These are phyloP conservation scores for Biston betularia DNA, from an alignment of 2,888 invertebrate genomes.

Conservation along the genomic window DNA sequence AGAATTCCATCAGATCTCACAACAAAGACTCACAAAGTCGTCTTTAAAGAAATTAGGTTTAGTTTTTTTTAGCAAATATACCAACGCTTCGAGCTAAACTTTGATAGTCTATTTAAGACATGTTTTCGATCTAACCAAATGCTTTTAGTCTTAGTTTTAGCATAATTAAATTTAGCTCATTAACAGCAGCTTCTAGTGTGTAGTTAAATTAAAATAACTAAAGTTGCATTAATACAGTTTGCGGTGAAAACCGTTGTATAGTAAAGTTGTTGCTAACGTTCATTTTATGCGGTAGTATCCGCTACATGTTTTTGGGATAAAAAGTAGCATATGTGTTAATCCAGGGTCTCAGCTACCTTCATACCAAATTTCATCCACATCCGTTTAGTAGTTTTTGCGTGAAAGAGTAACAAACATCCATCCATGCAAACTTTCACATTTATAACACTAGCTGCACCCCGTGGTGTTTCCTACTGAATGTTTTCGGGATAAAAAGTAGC, in stretches of 20 bases:
- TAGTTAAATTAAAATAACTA: slow-evolving; percentile 23
- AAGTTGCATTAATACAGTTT: slow-evolving; percentile 5
- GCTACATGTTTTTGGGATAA: no score
- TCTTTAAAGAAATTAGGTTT: neutral
- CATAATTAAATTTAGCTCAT: slow-evolving; percentile 15
- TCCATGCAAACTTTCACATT: no score
- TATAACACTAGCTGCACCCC: no score
- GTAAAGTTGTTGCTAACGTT: neutral
- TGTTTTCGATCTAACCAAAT: slow-evolving; percentile 22
- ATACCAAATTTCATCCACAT: no score
- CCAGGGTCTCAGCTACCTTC: no score
- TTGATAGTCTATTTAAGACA: slow-evolving; percentile 9
- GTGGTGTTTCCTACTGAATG: no score
- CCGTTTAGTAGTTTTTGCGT: no score
- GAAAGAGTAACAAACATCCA: no score
- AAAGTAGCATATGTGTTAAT: no score
- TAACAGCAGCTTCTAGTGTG: slow-evolving; percentile 30
- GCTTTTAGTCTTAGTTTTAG: slow-evolving; percentile 20
- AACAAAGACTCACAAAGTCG: slow-evolving; percentile 4
- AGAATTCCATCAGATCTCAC: neutral
- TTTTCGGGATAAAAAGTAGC: no score
- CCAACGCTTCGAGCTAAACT: slow-evolving; percentile 17
- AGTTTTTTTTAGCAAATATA: slow-evolving; percentile 5
- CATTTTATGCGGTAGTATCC: no score
- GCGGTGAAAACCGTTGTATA: neutral